Conservation (phyloP, 2,888 invertebrate genomes). For the Theretra japonica region DNA sequence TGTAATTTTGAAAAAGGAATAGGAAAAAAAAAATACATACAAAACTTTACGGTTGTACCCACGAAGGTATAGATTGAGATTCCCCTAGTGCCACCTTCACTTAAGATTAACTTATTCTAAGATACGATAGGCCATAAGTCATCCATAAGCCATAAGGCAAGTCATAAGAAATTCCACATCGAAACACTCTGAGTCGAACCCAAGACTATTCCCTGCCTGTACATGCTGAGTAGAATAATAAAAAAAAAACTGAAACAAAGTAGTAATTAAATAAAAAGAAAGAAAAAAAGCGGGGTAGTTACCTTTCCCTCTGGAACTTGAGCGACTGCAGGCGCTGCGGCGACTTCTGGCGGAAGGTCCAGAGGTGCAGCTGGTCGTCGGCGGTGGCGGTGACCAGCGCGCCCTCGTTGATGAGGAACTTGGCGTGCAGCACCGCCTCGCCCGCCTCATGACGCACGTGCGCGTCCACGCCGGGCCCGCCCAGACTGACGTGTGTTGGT, state of each 20-base stretch:
- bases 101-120: no score
- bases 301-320: constrained; percentile 98
- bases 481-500: constrained; percentile 88
- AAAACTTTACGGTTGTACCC: no score
- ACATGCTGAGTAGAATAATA: background rate
- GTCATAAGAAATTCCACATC: no score
- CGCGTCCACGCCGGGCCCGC: constrained; percentile 98
- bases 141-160: no score
- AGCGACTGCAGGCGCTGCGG: constrained; percentile 98
- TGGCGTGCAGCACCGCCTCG: constrained; percentile 94
- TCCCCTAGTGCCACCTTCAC: no score
- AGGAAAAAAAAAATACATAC: no score
- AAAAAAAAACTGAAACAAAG: background rate
- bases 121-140: no score
- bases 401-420: constrained; percentile 99
- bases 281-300: constrained; percentile 49
- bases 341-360: constrained; percentile 97
- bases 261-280: background rate
- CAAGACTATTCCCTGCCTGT: no score
- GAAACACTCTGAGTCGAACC: no score
- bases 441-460: constrained; percentile 94
- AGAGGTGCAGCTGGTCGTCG: constrained; percentile 98
- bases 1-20: no score
- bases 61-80: no score
- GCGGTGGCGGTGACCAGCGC: constrained; percentile 97